Percentiles rank a stretch among this genome's conserved stretches.
Conservation (phyloP, 1,140 invertebrate species). For the Bicyclus anynana region DNA sequence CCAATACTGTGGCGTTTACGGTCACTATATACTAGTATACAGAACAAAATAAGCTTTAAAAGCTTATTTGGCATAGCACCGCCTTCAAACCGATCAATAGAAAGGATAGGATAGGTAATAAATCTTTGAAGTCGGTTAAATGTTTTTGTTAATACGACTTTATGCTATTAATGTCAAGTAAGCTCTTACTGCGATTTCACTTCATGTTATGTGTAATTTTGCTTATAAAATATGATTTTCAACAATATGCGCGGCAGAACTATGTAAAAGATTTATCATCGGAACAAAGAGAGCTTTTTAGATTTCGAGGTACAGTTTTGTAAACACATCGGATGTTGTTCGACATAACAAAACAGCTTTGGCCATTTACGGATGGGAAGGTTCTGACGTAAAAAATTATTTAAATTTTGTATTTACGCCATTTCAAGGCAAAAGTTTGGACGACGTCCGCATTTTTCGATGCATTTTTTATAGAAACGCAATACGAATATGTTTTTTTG, state of each 20-base stretch:
- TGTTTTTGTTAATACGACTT: too few relatives aligned
- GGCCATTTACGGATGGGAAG: background rate
- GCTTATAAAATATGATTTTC: background rate
- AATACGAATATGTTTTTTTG: background rate
- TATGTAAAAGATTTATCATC: background rate
- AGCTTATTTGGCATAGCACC: too few relatives aligned
- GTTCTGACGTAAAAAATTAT: background rate
- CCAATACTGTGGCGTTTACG: too few relatives aligned
- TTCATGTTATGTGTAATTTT: too few relatives aligned
- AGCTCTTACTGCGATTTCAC: too few relatives aligned
- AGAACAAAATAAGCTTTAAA: too few relatives aligned
- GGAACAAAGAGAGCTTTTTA: background rate
- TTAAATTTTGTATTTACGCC: background rate
- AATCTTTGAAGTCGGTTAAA: too few relatives aligned
- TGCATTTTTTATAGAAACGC: background rate
- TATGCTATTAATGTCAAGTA: too few relatives aligned
- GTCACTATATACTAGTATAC: too few relatives aligned
- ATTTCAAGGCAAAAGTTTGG: background rate
- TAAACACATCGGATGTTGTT: background rate
- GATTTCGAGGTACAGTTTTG: background rate
- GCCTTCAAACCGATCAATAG: too few relatives aligned
- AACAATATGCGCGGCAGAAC: background rate
- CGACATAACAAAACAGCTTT: background rate
- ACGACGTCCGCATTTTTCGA: background rate
- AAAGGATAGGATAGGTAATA: too few relatives aligned